Evolutionary conservation across 2,797 vertebrate genomes (phyloP).

Genomic region (Hippoglossus hippoglossus): DNA sequence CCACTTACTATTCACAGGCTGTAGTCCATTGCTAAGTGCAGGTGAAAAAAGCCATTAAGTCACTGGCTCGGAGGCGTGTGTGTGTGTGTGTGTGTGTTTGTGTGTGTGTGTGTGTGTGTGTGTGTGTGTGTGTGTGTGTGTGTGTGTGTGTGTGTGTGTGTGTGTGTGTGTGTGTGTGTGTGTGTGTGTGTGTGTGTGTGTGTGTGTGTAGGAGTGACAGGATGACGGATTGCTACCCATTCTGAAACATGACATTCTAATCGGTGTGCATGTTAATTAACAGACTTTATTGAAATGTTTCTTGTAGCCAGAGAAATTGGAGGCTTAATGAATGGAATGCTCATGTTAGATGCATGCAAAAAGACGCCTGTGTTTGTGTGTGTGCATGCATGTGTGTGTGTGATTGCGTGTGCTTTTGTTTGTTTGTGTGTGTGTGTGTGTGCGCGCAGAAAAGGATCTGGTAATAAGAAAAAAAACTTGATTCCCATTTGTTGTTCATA

Average conservation of each 20-base stretch:
- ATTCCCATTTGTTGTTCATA: constrained; percentile 49
- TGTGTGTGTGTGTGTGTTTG: constrained; percentile 23
- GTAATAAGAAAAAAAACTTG: constrained; percentile 27
- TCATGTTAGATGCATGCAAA: constrained; percentile 30
- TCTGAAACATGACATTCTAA: constrained; percentile 89
- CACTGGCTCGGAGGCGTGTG: constrained; percentile 51
- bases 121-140: constrained; percentile 38
- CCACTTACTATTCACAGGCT: constrained; percentile 76
- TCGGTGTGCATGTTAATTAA: constrained; percentile 87
- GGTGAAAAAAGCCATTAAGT: constrained; percentile 79
- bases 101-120: constrained; percentile 8
- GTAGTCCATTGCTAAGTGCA: constrained; percentile 76
- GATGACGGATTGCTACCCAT: constrained; percentile 88
- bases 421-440: constrained; percentile 4
- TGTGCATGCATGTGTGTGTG: constrained; percentile 1
- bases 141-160: constrained; percentile 18
- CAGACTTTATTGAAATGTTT: constrained; percentile 85
- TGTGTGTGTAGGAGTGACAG: constrained; percentile 77
- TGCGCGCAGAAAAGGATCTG: constrained; percentile 10
- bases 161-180: constrained; percentile 26
- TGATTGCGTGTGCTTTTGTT: not conserved
- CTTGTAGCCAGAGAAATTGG: constrained; percentile 79
- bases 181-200: constrained; percentile 34
- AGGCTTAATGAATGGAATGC: constrained; percentile 71
- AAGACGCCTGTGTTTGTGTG: constrained; percentile 2